Evolutionary conservation across 1,140 invertebrate species (phyloP).

Genomic region (Meloidogyne exigua): DNA sequence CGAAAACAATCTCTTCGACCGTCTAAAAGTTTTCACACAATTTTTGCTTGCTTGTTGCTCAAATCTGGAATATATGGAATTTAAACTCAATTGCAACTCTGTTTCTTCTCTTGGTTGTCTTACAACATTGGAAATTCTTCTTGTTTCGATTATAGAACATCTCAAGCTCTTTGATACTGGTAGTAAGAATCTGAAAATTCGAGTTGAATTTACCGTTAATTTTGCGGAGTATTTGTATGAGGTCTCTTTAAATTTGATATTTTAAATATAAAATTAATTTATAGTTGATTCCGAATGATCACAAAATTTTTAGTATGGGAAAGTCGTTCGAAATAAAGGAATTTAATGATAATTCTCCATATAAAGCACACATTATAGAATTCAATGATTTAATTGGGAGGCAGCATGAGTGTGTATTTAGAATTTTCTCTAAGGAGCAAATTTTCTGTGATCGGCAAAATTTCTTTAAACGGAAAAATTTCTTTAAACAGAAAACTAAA

Average conservation of each 20-base stretch:
- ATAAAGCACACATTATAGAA: background rate
- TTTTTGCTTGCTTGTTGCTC: background rate
- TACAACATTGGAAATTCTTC: background rate
- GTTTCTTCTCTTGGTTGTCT: background rate
- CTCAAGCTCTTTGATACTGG: background rate
- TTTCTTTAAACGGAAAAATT: no score
- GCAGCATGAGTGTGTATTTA: background rate
- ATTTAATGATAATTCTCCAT: background rate
- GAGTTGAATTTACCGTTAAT: background rate
- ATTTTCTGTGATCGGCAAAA: no score
- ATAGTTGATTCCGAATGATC: background rate
- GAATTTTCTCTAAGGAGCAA: background rate
- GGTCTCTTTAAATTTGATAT: background rate
- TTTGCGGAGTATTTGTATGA: background rate
- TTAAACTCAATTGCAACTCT: background rate
- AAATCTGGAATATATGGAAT: constrained; percentile 2
- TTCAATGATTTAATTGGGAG: background rate
- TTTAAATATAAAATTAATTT: no score
- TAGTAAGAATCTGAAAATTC: background rate
- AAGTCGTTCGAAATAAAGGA: background rate
- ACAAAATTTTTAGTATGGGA: background rate
- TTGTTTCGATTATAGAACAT: background rate
- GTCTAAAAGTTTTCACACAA: background rate
- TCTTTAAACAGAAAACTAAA: no score
- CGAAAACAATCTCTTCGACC: background rate